phyloP scores from a whole-genome alignment of 2,797 vertebrate species.

The Helicolenus hilgendorfi region DNA sequence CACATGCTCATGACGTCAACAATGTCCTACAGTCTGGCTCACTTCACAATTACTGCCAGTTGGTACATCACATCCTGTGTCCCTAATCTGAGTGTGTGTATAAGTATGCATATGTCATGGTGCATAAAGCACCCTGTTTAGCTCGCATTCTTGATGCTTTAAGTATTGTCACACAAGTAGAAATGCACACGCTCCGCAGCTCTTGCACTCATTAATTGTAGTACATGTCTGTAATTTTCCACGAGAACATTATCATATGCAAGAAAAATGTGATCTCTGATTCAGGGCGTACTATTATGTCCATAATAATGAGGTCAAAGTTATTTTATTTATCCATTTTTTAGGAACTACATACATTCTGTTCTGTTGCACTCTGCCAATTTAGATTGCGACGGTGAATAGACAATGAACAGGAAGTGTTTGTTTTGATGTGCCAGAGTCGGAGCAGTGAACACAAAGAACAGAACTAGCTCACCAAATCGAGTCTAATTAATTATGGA shows the following conservation, averaged over 20 bases:
- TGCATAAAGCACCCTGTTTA: neutral
- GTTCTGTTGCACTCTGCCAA: neutral
- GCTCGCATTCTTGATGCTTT: neutral
- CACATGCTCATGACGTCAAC: neutral
- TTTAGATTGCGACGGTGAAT: conserved; percentile 1
- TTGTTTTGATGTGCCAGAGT: neutral
- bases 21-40: neutral
- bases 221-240: neutral
- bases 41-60: neutral
- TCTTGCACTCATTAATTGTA: neutral
- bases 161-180: neutral
- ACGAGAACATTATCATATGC: neutral
- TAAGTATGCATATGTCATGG: neutral
- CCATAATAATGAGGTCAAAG: neutral
- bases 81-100: neutral
- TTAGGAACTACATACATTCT: neutral
- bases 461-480: neutral
- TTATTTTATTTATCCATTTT: neutral
- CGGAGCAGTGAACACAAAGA: neutral
- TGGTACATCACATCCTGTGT: neutral
- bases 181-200: neutral
- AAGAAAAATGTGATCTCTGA: conserved; percentile 11
- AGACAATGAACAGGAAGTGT: neutral
- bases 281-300: neutral
- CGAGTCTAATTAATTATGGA: neutral